Evolutionary conservation across 92 coral and sea anemone genomes (phyloP).

Genomic region (Siderastrea siderea): DNA sequence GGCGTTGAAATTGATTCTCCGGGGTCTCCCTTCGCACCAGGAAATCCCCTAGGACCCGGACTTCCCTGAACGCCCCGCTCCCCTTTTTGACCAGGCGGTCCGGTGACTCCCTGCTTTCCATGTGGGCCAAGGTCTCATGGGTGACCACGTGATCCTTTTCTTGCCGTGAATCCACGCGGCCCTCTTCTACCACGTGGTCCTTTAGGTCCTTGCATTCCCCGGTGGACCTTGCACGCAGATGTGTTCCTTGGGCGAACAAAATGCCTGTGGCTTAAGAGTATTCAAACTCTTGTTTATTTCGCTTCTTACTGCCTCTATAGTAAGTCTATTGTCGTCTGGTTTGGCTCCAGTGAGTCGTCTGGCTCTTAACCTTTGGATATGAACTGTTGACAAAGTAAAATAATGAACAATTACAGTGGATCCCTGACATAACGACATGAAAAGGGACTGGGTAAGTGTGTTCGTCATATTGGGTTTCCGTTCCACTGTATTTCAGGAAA

Average conservation of each 20-base stretch:
- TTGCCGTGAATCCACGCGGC: constrained; percentile 27
- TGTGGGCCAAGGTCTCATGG: constrained; percentile 26
- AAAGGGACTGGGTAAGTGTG: no score
- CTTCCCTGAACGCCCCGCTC: not conserved
- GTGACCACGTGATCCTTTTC: constrained; percentile 29
- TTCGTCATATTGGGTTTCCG: no score
- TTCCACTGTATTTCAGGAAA: no score
- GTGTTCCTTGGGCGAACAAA: constrained; percentile 19
- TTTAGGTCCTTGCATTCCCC: constrained; percentile 43
- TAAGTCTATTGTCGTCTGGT: not conserved
- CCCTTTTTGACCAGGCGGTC: constrained; percentile 32
- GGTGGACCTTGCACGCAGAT: constrained; percentile 51
- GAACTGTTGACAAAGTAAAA: not conserved
- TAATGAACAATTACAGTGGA: not conserved
- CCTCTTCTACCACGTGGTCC: constrained; percentile 51
- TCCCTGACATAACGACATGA: no score
- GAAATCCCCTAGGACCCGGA: constrained; percentile 33
- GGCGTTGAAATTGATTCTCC: constrained; percentile 39
- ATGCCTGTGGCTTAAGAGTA: constrained; percentile 11
- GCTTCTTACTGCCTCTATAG: constrained; percentile 17
- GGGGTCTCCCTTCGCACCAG: constrained; percentile 39
- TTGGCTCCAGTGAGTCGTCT: not conserved
- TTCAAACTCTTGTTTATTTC: constrained; percentile 43
- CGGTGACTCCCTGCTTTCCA: constrained; percentile 24
- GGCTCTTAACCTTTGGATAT: not conserved